phyloP scores from a whole-genome alignment of 2,113 vertebrate species.

The Cynocephalus volans region DNA sequence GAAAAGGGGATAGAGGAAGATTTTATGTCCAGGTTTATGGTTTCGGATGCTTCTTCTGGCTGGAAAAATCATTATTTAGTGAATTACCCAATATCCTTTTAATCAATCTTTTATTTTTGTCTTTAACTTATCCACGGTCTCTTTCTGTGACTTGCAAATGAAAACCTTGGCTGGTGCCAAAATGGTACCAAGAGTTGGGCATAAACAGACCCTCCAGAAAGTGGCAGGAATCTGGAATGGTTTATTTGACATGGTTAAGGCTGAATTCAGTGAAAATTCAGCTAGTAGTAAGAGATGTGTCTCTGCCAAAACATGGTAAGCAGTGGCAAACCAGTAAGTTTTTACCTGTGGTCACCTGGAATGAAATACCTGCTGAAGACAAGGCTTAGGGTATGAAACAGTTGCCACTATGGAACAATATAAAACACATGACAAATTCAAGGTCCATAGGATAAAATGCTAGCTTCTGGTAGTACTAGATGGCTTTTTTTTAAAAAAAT shows the following conservation, averaged over 20 bases:
- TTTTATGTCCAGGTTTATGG: not conserved
- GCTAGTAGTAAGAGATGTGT: not conserved
- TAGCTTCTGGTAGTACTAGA: not conserved
- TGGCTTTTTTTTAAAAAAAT: not conserved
- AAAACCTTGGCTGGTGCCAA: conserved; percentile 33
- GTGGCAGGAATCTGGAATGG: not conserved
- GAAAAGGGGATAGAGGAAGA: not conserved
- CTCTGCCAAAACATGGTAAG: not conserved
- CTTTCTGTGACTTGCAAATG: conserved; percentile 36
- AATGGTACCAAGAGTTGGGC: conserved; percentile 30
- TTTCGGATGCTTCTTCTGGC: not conserved
- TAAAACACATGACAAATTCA: not conserved
- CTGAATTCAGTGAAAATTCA: not conserved
- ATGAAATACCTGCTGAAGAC: not conserved
- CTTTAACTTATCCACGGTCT: conserved; percentile 12
- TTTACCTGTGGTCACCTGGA: not conserved
- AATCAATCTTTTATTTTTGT: not conserved
- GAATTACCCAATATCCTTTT: conserved; percentile 27
- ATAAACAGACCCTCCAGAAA: conserved; percentile 62
- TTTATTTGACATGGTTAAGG: not conserved
- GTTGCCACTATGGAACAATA: not conserved
- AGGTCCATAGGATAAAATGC: not conserved
- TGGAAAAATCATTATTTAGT: not conserved
- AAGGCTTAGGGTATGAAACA: not conserved
- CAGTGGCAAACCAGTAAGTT: not conserved